Percentiles rank a stretch among this genome's conserved stretches.
Conservation (phyloP, 2,113 vertebrate genomes). For the Megalops atlanticus region DNA sequence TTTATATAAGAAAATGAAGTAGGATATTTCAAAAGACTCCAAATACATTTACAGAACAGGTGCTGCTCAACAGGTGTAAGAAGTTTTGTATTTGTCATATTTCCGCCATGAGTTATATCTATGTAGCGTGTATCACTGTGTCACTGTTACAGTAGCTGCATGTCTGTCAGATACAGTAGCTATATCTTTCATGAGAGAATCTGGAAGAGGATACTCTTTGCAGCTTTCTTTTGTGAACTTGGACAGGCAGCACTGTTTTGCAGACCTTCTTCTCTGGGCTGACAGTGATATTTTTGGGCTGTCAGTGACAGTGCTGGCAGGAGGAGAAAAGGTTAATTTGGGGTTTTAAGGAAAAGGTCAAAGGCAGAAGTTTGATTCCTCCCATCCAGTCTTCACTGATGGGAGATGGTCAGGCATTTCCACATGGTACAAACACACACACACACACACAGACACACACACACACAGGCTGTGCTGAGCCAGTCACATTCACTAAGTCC, state of each 20-base stretch:
- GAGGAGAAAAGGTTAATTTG: not conserved
- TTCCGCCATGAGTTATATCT: not conserved
- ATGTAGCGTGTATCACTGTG: not conserved
- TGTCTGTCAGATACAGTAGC: too few species aligned
- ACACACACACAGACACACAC: not conserved
- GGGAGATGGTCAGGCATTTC: not conserved
- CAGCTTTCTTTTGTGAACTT: not conserved
- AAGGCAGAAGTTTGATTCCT: not conserved
- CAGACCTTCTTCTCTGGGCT: not conserved
- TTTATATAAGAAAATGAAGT: too few species aligned
- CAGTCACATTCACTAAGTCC: too few species aligned
- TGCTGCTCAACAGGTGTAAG: too few species aligned
- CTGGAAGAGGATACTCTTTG: conserved; percentile 64
- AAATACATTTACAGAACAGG: too few species aligned
- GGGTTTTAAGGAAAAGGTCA: not conserved
- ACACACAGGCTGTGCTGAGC: too few species aligned
- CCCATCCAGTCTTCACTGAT: not conserved
- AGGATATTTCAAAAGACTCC: too few species aligned
- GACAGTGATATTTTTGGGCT: not conserved
- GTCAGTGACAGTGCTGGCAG: not conserved
- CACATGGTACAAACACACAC: not conserved
- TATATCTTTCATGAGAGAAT: conserved; percentile 66
- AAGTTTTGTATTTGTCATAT: not conserved
- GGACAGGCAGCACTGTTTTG: not conserved
- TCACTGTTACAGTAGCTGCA: conserved; percentile 30